A percentile compares a stretch with the other conserved stretches of the same genome.
Evolutionary conservation across 2,888 invertebrate genomes (phyloP).

Genomic region (Athalia cordata): DNA sequence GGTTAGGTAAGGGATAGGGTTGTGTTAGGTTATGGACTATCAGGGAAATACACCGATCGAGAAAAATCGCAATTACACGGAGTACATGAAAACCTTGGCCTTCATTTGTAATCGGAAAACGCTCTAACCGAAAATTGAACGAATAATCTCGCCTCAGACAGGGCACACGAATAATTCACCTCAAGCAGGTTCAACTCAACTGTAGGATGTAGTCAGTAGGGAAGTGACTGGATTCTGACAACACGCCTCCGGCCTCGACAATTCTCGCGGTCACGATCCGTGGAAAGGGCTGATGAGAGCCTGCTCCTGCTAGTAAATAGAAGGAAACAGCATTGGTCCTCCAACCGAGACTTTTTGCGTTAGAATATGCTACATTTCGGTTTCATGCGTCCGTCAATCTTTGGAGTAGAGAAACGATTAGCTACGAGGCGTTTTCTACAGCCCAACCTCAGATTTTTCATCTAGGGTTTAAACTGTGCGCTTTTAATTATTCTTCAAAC

Average conservation of each 20-base stretch:
- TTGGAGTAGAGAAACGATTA: neutral
- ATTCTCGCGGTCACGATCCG: slow-evolving; percentile 15
- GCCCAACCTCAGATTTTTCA: too few relatives aligned
- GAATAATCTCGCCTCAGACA: neutral
- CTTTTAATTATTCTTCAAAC: too few relatives aligned
- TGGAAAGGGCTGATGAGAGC: slow-evolving; percentile 24
- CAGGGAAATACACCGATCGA: slow-evolving; percentile 20
- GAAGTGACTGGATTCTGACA: slow-evolving; percentile 40
- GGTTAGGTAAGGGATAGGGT: too few relatives aligned
- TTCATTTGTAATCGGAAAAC: neutral
- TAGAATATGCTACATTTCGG: slow-evolving; percentile 5
- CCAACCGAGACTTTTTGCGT: slow-evolving; percentile 16
- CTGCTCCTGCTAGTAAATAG: neutral
- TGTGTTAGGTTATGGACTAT: slow-evolving; percentile 36
- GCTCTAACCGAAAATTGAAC: neutral
- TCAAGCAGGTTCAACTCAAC: slow-evolving; percentile 3
- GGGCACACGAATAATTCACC: slow-evolving; percentile 5
- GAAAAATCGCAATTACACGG: neutral
- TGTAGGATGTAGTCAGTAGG: neutral
- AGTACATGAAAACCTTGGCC: neutral
- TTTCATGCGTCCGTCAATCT: slow-evolving; percentile 3
- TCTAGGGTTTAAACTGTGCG: too few relatives aligned
- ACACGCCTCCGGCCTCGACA: slow-evolving; percentile 39
- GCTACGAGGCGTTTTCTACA: neutral
- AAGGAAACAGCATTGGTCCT: slow-evolving; percentile 31